Percentiles rank a stretch among this genome's conserved stretches.
Evolutionary conservation across 2,797 vertebrate genomes (phyloP).

Genomic region (Xiphorhynchus erythropygius): DNA sequence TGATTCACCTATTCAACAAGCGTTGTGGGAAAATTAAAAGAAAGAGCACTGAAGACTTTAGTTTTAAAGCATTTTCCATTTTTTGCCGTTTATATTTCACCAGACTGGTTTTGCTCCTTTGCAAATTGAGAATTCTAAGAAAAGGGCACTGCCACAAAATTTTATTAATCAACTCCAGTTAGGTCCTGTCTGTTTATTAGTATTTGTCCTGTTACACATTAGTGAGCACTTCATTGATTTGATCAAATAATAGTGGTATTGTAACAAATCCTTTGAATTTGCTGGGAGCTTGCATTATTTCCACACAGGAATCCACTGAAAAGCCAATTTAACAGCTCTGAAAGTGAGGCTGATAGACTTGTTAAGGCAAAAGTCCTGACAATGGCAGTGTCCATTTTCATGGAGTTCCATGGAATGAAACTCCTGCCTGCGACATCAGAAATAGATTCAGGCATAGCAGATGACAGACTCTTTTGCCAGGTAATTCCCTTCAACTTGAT

Average conservation of each 20-base stretch:
- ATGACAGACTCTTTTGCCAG: background rate
- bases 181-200: background rate
- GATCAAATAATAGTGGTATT: background rate
- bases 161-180: background rate
- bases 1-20: background rate
- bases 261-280: background rate
- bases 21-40: background rate
- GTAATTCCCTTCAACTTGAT: background rate
- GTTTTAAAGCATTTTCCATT: background rate
- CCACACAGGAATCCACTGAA: background rate
- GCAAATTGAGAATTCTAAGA: background rate
- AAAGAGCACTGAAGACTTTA: background rate
- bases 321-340: background rate
- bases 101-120: background rate
- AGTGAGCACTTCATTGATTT: background rate
- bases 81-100: background rate
- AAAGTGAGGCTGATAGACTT: background rate
- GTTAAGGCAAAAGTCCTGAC: background rate
- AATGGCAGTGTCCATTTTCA: conserved; percentile 3
- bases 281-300: background rate
- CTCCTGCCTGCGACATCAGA: background rate
- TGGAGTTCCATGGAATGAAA: background rate
- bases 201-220: background rate
- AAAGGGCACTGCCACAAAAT: background rate
- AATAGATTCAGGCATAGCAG: background rate